Evolutionary conservation across 2,888 invertebrate genomes (phyloP), one percentile per base, ranked within the genome.

Genomic region (Alsophila aescularia): DNA sequence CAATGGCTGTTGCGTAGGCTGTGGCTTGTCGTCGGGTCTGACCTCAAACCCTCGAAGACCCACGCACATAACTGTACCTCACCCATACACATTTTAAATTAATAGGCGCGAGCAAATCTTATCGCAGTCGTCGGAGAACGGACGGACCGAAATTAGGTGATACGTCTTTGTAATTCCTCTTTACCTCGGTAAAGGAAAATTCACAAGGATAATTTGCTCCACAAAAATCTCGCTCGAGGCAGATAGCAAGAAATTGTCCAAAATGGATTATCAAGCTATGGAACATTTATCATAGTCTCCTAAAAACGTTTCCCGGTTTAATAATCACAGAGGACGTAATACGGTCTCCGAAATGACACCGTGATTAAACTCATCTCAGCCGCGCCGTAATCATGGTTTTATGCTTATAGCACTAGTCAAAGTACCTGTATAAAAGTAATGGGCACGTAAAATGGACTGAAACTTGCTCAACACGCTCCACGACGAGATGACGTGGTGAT

Each of bases 21-120:
- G 70, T 73, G 74, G 68, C 63, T 68, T 73, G 73, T 75, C 73
- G 74, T 72, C 66, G 70, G 55, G 69, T 66, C 72, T 76, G 77
- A 78, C 75, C 77, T 74, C 70, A 68, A 55, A 44, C 36, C 58
- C 58, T 60, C 53, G 59, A 40, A 60, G 72, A 75, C 90, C 89
- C 83, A 89, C 89, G 79, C 84, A 63, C 54, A 62, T 88, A 88
- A 87, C 89, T 80, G 87, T 87, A 79, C 55, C 21, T 31, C 36
- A 34, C 32, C 56, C 60, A 57, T 54, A 62, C 55, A 49, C 62
- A 63, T 64, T 58, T 58, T 53, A 62, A 58, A 62, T 58, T 62
- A 63, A 66, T 66, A 63, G 66, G 53, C 57, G 58, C 49, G 52
- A 61, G 44, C 39, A 48, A 59, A 41, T 59, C 52, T 59, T 49